Base-by-base conservation (phyloP, 2,113 vertebrate species). In the Rhinoptilus africanus region DNA sequence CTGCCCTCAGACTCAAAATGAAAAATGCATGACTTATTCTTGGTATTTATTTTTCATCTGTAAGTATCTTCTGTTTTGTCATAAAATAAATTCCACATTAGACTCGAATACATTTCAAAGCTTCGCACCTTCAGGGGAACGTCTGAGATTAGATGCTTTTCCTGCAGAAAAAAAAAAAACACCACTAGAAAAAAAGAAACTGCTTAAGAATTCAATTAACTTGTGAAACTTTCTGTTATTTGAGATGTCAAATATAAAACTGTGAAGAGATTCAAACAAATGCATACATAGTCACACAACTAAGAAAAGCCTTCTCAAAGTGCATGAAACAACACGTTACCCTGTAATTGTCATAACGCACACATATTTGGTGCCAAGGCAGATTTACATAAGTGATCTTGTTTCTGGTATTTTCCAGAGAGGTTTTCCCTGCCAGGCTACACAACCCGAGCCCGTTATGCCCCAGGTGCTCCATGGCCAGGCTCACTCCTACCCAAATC, bases 1-100 rank as follows among this genome's bases (percentile, higher is more conserved):
- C 83, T 9, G 4, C 30, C 15, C 57, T 64, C 93, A 62, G 53
- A 4, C 74, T 79, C n/a, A 14, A 41, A 34, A 37, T 32, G 50
- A 64, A 72, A 85, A 88, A 78, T 18, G 16, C 90, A 22, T 10
- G 62, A 64, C 78, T 90, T 56, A 68, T 24, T 89, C 89, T 39
- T 93, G 84, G n/a, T 62, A 78, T 89, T 96, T 95, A 67, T 74
- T 89, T 88, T 95, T 78, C 88, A 67, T 85, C 79, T 68, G 34
- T 28, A 67, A 80, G 59, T 35, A 67, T 51, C 80, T 94, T 39
- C 45, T 19, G 34, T 56, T 92, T 82, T 68, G 57, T 72, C 87
- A 85, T 62, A 90, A 85, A 80, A 94, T 50, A 96, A 94, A 95
- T 96, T 94, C 89, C 88, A 93, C 5, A 0, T 48, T 43, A 5